A percentile compares a stretch with the other conserved stretches of the same genome.
These are phyloP conservation scores for Macquaria australasica DNA, from an alignment of 2,113 vertebrate genomes.

Conservation along the genomic window DNA sequence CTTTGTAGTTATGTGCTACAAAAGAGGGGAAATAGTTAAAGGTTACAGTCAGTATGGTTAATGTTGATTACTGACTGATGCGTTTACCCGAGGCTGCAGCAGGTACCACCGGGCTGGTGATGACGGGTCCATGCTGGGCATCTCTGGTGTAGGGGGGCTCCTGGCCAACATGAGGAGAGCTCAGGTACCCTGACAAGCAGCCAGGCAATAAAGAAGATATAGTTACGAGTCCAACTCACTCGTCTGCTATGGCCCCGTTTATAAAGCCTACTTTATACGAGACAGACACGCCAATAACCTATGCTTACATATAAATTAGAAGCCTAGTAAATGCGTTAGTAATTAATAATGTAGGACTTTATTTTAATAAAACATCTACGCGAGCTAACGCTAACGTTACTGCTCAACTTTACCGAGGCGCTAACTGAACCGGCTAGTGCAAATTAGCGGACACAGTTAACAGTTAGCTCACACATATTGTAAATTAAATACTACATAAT, in stretches of 20 bases:
- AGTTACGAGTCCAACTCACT: neutral
- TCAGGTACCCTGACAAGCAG: conserved; percentile 80
- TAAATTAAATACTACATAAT: neutral
- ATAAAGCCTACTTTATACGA: neutral
- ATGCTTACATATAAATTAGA: neutral
- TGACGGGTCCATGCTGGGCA: conserved; percentile 73
- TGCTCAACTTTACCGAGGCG: neutral
- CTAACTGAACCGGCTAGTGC: neutral
- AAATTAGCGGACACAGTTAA: neutral
- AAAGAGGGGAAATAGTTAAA: neutral
- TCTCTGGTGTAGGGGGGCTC: conserved; percentile 74
- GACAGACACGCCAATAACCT: neutral
- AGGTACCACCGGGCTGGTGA: conserved; percentile 76
- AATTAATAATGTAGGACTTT: neutral
- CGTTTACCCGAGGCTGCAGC: conserved; percentile 76
- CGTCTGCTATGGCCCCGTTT: neutral
- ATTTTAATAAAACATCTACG: neutral
- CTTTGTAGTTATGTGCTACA: neutral
- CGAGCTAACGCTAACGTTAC: neutral
- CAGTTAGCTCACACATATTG: neutral
- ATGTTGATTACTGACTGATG: neutral
- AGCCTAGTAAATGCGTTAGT: neutral
- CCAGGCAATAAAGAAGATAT: neutral
- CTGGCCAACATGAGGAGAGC: conserved; percentile 81
- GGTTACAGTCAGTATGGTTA: neutral